Percentiles rank a stretch among this genome's conserved stretches.
Conservation (phyloP, 2,888 invertebrate species). For the Trachelus stipa region DNA sequence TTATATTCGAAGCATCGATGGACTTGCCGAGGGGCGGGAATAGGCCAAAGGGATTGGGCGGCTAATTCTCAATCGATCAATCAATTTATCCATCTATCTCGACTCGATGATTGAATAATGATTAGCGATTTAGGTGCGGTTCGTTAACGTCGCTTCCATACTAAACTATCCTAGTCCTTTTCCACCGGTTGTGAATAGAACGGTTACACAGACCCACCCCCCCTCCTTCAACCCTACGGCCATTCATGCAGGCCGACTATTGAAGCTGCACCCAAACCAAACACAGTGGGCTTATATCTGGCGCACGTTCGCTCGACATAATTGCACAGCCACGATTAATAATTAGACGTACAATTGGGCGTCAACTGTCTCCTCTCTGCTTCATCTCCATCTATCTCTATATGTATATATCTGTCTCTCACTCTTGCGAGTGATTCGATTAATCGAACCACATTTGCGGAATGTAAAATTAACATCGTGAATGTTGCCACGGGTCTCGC, state of each 20-base stretch:
- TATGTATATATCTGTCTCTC: not conserved
- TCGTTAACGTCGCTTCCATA: not conserved
- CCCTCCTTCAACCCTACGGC: not conserved
- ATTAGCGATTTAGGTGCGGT: not conserved
- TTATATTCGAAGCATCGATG: not conserved
- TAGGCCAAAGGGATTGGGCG: slow-evolving; percentile 18
- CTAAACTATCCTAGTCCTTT: not conserved
- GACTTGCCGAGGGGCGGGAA: not conserved
- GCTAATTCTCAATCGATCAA: not conserved
- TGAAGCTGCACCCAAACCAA: not conserved
- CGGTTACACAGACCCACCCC: not conserved
- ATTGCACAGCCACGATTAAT: slow-evolving; percentile 61
- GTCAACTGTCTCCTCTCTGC: slow-evolving; percentile 46
- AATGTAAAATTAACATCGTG: slow-evolving; percentile 40
- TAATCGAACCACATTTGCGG: slow-evolving; percentile 49
- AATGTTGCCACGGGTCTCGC: not conserved
- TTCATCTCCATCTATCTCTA: not conserved
- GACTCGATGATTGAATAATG: not conserved
- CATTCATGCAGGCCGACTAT: not conserved
- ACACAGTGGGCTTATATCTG: not conserved
- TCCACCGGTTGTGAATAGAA: not conserved
- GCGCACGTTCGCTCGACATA: slow-evolving; percentile 39
- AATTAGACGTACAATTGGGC: slow-evolving; percentile 62
- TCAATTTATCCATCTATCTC: not conserved
- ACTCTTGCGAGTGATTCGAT: slow-evolving; percentile 50